A percentile compares a stretch with the other conserved stretches of the same genome.
Conservation (phyloP, 2,888 invertebrate species). For the Rhimphoctona megacephalus region DNA sequence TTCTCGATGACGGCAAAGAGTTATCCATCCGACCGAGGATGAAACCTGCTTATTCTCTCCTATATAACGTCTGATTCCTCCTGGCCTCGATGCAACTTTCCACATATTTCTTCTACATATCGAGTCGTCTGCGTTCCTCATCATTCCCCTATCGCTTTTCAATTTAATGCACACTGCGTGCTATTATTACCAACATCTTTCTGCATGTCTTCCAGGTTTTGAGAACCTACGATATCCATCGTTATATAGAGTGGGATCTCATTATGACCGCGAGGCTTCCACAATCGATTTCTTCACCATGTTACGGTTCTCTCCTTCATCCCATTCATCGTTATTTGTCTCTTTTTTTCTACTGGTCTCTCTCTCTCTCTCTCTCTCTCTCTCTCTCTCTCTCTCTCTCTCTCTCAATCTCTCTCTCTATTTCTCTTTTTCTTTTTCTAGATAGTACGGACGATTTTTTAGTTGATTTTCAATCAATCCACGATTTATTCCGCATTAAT, state of each 20-base stretch:
- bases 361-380: not conserved
- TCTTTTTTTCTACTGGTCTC: not conserved
- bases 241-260: constrained; percentile 52
- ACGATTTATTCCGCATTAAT: constrained; percentile 39
- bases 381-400: not conserved
- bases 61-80: constrained; percentile 5
- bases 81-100: constrained; percentile 23
- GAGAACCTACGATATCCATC: not conserved
- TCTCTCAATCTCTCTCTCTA: not conserved
- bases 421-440: not conserved
- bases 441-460: not conserved
- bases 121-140: constrained; percentile 31
- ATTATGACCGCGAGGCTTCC: constrained; percentile 18
- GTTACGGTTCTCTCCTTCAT: not conserved
- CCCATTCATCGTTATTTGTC: not conserved
- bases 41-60: constrained; percentile 20
- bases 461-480: constrained; percentile 3
- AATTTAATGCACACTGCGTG: not conserved
- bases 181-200: not conserved
- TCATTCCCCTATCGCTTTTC: constrained; percentile 19
- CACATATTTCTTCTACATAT: constrained; percentile 23
- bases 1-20: constrained; percentile 43
- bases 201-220: not conserved
- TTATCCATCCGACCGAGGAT: constrained; percentile 44
- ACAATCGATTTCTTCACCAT: constrained; percentile 32